Base-by-base conservation (phyloP, 1,140 invertebrate species). In the Diabrotica undecimpunctata region DNA sequence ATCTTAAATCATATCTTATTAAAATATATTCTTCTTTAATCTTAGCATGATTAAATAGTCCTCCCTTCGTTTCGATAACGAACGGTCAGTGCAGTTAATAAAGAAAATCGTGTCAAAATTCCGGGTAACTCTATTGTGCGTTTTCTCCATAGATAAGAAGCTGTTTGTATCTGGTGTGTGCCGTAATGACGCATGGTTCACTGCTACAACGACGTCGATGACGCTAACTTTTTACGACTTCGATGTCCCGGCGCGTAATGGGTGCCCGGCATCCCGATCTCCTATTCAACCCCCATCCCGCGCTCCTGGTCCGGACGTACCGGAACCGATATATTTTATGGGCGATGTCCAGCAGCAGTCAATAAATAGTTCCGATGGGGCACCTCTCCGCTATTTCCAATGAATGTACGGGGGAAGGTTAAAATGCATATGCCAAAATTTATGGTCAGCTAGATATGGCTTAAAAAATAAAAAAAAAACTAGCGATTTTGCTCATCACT, bases 261-360 rank as follows among this genome's bases (percentile, higher is more conserved):
- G 41, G 41, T 46, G 41, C 41, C 66, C 53, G 55, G 63, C 60
- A 9, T 61, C 64, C 55, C 62, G 54, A 53, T 62, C 63, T 39
- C 55, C 35, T 13, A 54, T 58, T 68, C 54, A 54, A 54, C 52
- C 60, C 53, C 46, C 63, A 62, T 56, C 64, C 65, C 61, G 66
- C 64, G 57, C 55, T 64, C 53, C 62, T 56, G 66, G 57, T 70
- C 68, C 70, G 72, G 72, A 72, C 64, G 67, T 65, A 63, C 71
- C 66, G 64, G 66, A 70, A 68, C 69, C 69, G 73, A 74, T 74
- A 74, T 74, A 74, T 74, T 73, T 74, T 74, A 74, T 74, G 70
- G 73, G 54, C 73, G 63, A 73, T 74, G 73, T 74, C 73, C 73
- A 74, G 65, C 72, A 68, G 73, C 73, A 74, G 73, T 74, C 71